phyloP scores from a whole-genome alignment of 1,140 invertebrate genomes.

The Atta texana region DNA sequence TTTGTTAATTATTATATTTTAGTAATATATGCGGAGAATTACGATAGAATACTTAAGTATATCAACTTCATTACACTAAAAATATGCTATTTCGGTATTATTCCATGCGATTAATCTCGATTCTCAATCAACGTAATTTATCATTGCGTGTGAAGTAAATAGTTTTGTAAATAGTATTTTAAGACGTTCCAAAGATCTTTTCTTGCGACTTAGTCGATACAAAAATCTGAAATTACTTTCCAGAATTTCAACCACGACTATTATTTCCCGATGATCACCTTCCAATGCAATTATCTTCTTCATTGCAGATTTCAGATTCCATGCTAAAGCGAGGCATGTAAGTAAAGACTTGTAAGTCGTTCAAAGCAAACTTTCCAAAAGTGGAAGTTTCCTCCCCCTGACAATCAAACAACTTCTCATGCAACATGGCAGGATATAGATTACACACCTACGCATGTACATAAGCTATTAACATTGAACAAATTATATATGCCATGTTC shows the following conservation, averaged over 20 bases:
- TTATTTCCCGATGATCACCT: constrained; percentile 49
- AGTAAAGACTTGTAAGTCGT: constrained; percentile 5
- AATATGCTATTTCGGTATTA: not conserved
- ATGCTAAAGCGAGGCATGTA: not conserved
- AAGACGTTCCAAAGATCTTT: not conserved
- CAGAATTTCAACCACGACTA: constrained; percentile 3
- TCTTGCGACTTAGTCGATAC: not conserved
- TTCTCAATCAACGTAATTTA: not conserved
- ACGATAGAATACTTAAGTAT: not conserved
- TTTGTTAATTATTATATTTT: not conserved
- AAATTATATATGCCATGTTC: constrained; percentile 1
- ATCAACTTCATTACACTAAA: not conserved
- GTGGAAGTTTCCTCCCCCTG: constrained; percentile 30
- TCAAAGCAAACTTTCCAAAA: constrained; percentile 45
- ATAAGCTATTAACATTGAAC: constrained; percentile 16
- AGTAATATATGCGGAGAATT: not conserved
- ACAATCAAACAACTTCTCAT: constrained; percentile 35
- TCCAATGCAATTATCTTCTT: constrained; percentile 40
- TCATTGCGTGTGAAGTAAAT: not conserved
- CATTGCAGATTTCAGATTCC: constrained; percentile 20
- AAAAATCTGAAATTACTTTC: not conserved
- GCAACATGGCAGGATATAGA: constrained; percentile 14
- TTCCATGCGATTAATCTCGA: not conserved
- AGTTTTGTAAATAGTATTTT: not conserved
- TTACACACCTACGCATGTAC: not conserved